Evolutionary conservation across 2,113 vertebrate species (phyloP).

Genomic region (Engystomops pustulosus): DNA sequence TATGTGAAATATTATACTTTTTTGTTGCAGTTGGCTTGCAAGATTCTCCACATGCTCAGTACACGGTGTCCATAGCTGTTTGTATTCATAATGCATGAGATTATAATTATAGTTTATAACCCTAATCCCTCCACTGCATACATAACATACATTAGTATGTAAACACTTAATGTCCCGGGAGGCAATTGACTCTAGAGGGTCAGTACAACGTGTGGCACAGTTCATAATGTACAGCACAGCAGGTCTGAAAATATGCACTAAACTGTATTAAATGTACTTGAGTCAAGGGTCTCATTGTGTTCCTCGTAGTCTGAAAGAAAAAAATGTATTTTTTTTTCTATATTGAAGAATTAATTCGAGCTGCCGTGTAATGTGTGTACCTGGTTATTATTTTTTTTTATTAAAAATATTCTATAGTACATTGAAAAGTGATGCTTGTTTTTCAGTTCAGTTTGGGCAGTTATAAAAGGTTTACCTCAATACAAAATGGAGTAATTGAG

Average conservation of each 20-base stretch:
- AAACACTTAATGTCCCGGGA: not conserved
- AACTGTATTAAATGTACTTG: not conserved
- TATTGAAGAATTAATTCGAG: not conserved
- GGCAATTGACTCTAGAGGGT: not conserved
- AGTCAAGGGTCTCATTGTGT: not conserved
- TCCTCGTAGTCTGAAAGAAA: not conserved
- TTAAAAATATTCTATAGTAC: not conserved
- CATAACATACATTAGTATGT: conserved; percentile 1
- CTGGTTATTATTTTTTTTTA: not conserved
- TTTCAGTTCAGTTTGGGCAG: not conserved
- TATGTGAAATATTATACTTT: not conserved
- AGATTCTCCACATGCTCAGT: not conserved
- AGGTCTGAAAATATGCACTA: not conserved
- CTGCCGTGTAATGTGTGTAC: not conserved
- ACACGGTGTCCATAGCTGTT: not conserved
- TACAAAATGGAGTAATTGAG: not conserved
- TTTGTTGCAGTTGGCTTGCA: not conserved
- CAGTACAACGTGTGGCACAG: not conserved
- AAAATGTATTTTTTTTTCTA: not conserved
- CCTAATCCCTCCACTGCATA: not conserved
- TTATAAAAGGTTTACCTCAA: not conserved
- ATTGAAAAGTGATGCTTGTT: not conserved
- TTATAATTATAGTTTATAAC: not conserved
- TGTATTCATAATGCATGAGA: conserved; percentile 15
- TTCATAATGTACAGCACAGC: not conserved